phyloP scores from a whole-genome alignment of 2,888 invertebrate species.

The Hyles lineata region DNA sequence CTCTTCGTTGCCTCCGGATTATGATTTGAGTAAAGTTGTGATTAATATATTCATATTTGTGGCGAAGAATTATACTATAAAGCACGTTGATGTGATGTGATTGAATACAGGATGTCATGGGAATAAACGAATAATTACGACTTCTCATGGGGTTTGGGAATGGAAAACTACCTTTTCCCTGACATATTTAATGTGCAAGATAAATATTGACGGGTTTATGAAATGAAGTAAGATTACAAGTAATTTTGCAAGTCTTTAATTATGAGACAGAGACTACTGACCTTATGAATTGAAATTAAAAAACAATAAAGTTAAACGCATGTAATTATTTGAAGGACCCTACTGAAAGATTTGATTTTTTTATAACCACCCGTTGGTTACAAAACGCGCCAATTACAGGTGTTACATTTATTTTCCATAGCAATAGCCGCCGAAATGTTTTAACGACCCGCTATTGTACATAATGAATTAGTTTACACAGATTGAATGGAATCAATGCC shows the following conservation, averaged over 20 bases:
- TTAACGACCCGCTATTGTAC: background rate
- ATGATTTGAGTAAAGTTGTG: conserved; percentile 47
- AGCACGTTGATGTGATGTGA: conserved; percentile 34
- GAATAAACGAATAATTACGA: conserved; percentile 34
- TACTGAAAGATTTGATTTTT: background rate
- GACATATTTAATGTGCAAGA: conserved; percentile 30
- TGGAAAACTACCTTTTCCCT: conserved; percentile 38
- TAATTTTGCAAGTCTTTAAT: too few species aligned
- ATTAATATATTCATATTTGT: conserved; percentile 38
- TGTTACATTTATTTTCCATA: background rate
- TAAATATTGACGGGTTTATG: background rate
- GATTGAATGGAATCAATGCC: background rate
- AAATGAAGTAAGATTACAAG: too few species aligned
- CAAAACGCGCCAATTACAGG: background rate
- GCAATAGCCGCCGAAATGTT: background rate
- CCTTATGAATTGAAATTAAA: too few species aligned
- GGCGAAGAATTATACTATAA: conserved; percentile 34
- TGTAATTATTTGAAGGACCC: too few species aligned
- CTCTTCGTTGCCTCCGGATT: conserved; percentile 43
- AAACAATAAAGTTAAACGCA: too few species aligned
- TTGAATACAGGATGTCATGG: conserved; percentile 28
- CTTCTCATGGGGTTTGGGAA: conserved; percentile 39
- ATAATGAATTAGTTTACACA: background rate
- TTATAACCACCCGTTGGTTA: too few species aligned
- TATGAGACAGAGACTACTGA: too few species aligned